Percentiles rank a stretch among this genome's conserved stretches.
These are phyloP conservation scores for Gasterosteus nipponicus DNA, from an alignment of 2,113 vertebrate genomes.

Conservation along the genomic window DNA sequence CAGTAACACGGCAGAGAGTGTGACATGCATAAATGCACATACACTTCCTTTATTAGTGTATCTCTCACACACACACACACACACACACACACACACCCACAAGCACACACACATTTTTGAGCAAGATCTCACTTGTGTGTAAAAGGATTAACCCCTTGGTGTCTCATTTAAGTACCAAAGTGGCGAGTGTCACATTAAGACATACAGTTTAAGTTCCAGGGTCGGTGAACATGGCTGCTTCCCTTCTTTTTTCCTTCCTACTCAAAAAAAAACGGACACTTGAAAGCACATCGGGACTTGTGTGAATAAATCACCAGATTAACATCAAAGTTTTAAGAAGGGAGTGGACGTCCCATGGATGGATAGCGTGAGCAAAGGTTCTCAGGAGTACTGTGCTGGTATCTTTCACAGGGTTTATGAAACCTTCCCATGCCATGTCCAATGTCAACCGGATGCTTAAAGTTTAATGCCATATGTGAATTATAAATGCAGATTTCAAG, in stretches of 20 bases:
- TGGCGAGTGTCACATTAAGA: constrained; percentile 22
- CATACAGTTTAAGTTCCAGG: constrained; percentile 6
- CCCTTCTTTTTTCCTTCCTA: not conserved
- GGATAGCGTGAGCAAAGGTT: constrained; percentile 48
- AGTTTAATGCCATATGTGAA: constrained; percentile 56
- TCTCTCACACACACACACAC: not conserved
- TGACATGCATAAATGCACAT: not conserved
- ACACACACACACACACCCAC: too few relatives aligned
- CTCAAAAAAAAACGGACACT: constrained; percentile 25
- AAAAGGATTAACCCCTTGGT: not conserved
- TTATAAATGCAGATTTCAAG: constrained; percentile 37
- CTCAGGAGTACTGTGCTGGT: constrained; percentile 30
- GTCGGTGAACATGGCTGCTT: not conserved
- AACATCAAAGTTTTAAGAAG: constrained; percentile 67
- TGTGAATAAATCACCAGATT: constrained; percentile 63
- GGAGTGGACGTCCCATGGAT: constrained; percentile 46
- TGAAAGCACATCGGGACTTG: constrained; percentile 33
- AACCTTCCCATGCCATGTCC: constrained; percentile 25
- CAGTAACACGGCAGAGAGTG: not conserved
- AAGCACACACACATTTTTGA: not conserved
- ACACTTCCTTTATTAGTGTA: constrained; percentile 23
- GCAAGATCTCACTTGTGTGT: not conserved
- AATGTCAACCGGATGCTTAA: constrained; percentile 51
- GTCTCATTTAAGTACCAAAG: constrained; percentile 10
- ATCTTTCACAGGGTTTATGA: constrained; percentile 60